Conservation (phyloP, 2,797 vertebrate genomes). For the Clamator glandarius region DNA sequence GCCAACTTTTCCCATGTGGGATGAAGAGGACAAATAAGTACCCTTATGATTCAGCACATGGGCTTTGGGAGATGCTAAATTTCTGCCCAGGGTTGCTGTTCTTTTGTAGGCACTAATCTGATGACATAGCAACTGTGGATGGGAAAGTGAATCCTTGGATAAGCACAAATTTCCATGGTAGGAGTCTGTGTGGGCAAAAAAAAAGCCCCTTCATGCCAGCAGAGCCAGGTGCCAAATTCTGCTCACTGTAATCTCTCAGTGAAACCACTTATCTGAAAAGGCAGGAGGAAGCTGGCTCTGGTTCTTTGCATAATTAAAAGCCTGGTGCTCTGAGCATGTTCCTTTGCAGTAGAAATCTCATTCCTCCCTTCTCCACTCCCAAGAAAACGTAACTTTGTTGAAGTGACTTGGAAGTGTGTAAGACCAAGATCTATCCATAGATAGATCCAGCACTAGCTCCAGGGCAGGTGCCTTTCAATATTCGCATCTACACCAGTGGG, state of each 20-base stretch:
- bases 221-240: constrained; percentile 20
- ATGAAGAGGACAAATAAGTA: neutral
- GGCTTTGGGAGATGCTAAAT: neutral
- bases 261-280: constrained; percentile 42
- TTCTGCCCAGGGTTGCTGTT: neutral
- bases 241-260: neutral
- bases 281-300: constrained; percentile 47
- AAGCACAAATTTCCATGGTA: neutral
- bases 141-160: neutral
- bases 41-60: neutral
- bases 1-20: neutral
- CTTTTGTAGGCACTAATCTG: constrained; percentile 20
- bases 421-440: neutral
- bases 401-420: neutral
- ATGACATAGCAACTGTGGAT: neutral
- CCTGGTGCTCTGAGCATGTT: neutral
- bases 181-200: neutral
- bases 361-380: neutral
- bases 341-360: neutral
- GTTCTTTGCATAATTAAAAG: constrained; percentile 33
- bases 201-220: neutral
- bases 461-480: neutral
- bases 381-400: neutral
- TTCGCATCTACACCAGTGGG: rapidly evolving
- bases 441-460: neutral